A percentile compares a stretch with the other conserved stretches of the same genome.
Conservation (phyloP, 2,797 vertebrate species). For the Lophura swinhoii region DNA sequence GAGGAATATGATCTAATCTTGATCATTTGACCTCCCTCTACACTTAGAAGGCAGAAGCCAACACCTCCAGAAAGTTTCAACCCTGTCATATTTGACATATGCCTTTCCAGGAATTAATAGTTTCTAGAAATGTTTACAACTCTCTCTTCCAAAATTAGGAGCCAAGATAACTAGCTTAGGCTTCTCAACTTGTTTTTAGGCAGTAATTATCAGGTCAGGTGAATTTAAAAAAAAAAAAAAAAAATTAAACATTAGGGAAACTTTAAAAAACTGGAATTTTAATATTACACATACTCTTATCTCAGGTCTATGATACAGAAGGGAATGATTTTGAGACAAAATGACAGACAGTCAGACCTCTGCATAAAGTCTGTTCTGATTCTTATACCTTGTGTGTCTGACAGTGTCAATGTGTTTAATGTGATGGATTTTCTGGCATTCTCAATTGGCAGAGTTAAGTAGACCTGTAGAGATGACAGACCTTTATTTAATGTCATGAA, state of each 20-base stretch:
- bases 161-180: not conserved
- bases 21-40: not conserved
- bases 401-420: not conserved
- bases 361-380: not conserved
- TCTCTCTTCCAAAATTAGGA: not conserved
- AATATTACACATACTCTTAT: not conserved
- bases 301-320: not conserved
- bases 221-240: not conserved
- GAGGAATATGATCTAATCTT: not conserved
- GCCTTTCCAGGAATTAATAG: not conserved
- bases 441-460: not conserved
- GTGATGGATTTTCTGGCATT: not conserved
- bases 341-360: not conserved
- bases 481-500: not conserved
- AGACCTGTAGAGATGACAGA: not conserved
- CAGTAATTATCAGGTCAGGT: not conserved
- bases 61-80: not conserved
- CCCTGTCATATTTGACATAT: not conserved
- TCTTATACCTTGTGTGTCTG: not conserved
- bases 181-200: not conserved
- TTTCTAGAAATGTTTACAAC: not conserved
- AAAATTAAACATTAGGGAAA: not conserved
- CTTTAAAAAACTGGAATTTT: not conserved
- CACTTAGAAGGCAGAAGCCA: not conserved
- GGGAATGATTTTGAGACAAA: not conserved